Evolutionary conservation across 2,888 invertebrate species (phyloP).

Genomic region (Pasiphila rectangulata): DNA sequence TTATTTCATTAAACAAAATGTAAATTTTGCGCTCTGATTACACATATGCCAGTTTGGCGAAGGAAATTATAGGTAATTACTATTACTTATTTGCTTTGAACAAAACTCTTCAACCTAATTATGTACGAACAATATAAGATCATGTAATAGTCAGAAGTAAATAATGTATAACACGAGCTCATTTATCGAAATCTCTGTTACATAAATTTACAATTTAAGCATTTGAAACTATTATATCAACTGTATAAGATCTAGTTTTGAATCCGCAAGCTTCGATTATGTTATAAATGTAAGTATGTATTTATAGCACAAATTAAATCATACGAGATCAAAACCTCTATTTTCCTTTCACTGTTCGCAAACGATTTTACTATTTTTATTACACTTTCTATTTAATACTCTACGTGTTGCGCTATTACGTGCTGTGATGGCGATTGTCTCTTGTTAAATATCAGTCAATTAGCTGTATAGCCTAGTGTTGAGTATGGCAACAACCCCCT

Average conservation of each 20-base stretch:
- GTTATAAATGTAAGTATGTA: conserved; percentile 24
- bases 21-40: no score
- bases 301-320: conserved; percentile 48
- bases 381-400: conserved; percentile 71
- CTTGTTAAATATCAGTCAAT: background rate
- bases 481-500: no score
- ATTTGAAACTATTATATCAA: conserved; percentile 3
- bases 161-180: conserved; percentile 19
- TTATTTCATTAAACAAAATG: no score
- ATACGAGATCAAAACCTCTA: conserved; percentile 51
- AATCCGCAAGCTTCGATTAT: conserved; percentile 9
- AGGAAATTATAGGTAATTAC: no score
- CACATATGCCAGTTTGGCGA: no score
- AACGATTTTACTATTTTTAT: conserved; percentile 64
- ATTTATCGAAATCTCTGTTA: conserved; percentile 27
- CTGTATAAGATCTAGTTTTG: conserved; percentile 14
- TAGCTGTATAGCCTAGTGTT: no score
- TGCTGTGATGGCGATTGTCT: conserved; percentile 43
- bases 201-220: conserved; percentile 1
- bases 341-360: conserved; percentile 68
- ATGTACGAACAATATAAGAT: no score
- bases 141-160: background rate
- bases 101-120: no score
- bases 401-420: conserved; percentile 54
- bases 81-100: no score